phyloP scores from a whole-genome alignment of 2,797 vertebrate species.

The Dermochelys coriacea region DNA sequence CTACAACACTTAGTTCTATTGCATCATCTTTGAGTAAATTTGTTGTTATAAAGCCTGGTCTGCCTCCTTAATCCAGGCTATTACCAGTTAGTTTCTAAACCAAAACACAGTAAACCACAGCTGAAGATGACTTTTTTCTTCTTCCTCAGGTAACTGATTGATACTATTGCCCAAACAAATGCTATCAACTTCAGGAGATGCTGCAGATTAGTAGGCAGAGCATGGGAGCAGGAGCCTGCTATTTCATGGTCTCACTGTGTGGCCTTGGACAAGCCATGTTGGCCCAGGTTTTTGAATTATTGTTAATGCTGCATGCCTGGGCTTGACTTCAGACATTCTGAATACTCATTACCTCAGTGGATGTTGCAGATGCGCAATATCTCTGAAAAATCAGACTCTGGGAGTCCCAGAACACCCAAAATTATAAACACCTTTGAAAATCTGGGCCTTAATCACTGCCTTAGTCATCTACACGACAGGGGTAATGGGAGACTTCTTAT shows the following conservation, averaged over 20 bases:
- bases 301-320: neutral
- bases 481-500: neutral
- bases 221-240: neutral
- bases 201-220: neutral
- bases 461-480: neutral
- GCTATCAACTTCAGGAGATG: neutral
- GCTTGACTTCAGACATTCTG: neutral
- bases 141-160: neutral
- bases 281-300: neutral
- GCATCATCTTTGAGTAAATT: neutral
- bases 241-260: neutral
- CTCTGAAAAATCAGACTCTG: neutral
- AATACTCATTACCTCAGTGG: neutral
- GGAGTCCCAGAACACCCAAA: neutral
- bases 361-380: neutral
- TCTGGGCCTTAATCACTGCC: neutral
- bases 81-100: neutral
- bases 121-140: rapidly evolving
- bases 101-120: neutral
- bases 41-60: neutral
- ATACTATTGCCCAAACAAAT: neutral
- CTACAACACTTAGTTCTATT: neutral
- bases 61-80: neutral
- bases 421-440: neutral
- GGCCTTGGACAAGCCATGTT: neutral